These are phyloP conservation scores for Dromas ardeola DNA, from an alignment of 2,113 vertebrate genomes.

Conservation along the genomic window DNA sequence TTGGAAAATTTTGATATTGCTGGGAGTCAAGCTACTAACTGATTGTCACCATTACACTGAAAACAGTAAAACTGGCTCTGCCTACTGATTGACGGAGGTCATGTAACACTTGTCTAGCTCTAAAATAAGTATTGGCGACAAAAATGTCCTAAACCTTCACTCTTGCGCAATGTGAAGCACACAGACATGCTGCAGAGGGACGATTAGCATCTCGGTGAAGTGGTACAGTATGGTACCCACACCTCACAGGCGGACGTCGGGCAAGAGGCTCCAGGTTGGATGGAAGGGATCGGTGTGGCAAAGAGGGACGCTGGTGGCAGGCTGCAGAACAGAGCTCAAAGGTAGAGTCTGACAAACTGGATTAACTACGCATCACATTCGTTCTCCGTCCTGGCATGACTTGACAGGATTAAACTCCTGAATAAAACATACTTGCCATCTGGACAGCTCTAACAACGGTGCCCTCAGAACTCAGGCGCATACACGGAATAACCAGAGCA, in stretches of 20 bases:
- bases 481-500: background rate
- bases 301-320: background rate
- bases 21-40: background rate
- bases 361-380: background rate
- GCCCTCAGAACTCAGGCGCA: background rate
- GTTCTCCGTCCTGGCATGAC: background rate
- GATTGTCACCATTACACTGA: background rate
- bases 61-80: background rate
- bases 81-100: background rate
- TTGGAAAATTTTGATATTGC: background rate
- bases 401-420: slow-evolving; percentile 37
- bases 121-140: background rate
- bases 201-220: rapidly evolving
- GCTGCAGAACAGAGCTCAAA: background rate
- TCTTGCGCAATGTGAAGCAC: background rate
- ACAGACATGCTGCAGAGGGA: background rate
- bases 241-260: rapidly evolving
- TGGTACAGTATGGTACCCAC: background rate
- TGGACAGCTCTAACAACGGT: background rate
- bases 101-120: background rate
- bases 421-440: slow-evolving; percentile 34
- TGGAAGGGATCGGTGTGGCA: background rate
- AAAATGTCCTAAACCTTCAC: background rate
- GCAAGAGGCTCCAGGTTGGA: rapidly evolving
- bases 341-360: background rate